These are phyloP conservation scores for Bellardia pandia DNA, from an alignment of 2,888 invertebrate genomes.

Conservation along the genomic window DNA sequence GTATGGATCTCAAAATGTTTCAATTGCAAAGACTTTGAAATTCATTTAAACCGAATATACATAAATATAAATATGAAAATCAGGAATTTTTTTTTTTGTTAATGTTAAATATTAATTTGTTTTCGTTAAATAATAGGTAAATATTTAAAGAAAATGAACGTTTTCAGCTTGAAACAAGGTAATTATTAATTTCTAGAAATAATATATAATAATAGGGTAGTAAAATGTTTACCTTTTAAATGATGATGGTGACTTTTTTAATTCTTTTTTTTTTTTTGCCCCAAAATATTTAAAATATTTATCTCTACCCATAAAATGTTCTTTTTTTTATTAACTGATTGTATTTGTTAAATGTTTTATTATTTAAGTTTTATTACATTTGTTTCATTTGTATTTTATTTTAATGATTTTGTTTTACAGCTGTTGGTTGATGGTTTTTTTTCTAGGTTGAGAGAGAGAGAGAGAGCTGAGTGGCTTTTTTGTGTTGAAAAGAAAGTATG, in stretches of 20 bases:
- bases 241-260: not conserved
- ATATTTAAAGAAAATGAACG: conserved; percentile 67
- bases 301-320: not conserved
- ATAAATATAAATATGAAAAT: conserved; percentile 33
- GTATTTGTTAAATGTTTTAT: conserved; percentile 59
- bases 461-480: conserved; percentile 69
- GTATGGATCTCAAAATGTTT: not conserved
- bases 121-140: conserved; percentile 66
- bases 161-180: conserved; percentile 71
- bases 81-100: conserved; percentile 70
- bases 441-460: conserved; percentile 1
- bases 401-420: conserved; percentile 53
- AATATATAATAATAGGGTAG: conserved; percentile 69
- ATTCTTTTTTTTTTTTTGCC: not conserved
- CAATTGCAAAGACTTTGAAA: conserved; percentile 28
- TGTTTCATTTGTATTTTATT: conserved; percentile 29
- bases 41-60: conserved; percentile 40
- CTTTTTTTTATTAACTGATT: conserved; percentile 7
- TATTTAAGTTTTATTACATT: conserved; percentile 18
- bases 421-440: conserved; percentile 54
- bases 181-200: conserved; percentile 48
- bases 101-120: conserved; percentile 67
- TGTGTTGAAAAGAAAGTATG: conserved; percentile 22
- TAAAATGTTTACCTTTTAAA: conserved; percentile 60
- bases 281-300: not conserved